phyloP scores from a whole-genome alignment of 2,888 invertebrate species.

The Eupeodes luniger region DNA sequence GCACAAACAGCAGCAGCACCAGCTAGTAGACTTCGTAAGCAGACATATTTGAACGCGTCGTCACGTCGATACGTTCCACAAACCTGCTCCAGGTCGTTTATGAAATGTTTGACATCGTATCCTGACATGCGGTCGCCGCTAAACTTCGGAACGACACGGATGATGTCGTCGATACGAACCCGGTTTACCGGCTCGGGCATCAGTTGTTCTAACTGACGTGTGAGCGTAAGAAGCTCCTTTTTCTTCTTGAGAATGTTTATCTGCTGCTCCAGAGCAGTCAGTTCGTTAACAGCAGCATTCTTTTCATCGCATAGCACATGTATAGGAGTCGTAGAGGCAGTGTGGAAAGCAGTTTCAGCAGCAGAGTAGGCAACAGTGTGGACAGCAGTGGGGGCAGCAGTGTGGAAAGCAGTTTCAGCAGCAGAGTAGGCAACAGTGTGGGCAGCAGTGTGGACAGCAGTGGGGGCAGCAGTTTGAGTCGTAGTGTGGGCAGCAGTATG shows the following conservation, averaged over 20 bases:
- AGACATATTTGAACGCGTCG: conserved; percentile 15
- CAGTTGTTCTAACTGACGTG: conserved; percentile 12
- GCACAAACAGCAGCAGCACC: conserved; percentile 14
- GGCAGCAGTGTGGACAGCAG: too few species aligned
- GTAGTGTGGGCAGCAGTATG: too few species aligned
- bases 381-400: too few species aligned
- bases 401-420: too few species aligned
- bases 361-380: too few species aligned
- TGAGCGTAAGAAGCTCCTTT: conserved; percentile 14
- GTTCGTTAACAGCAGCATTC: conserved; percentile 14
- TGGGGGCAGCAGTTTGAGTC: too few species aligned
- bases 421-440: too few species aligned
- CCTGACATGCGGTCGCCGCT: conserved; percentile 9
- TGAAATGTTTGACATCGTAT: conserved; percentile 21
- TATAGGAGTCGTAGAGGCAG: not conserved
- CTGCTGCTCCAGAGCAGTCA: conserved; percentile 11
- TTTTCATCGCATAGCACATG: not conserved
- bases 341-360: not conserved
- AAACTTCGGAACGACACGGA: not conserved
- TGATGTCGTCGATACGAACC: not conserved
- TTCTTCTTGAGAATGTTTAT: not conserved
- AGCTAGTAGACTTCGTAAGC: not conserved
- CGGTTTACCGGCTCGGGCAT: conserved; percentile 1
- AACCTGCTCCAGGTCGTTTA: conserved; percentile 27
- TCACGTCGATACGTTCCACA: conserved; percentile 22